A percentile compares a stretch with the other conserved stretches of the same genome.
Evolutionary conservation across 1,140 invertebrate genomes (phyloP).

Genomic region (Geopemphigus sp.): DNA sequence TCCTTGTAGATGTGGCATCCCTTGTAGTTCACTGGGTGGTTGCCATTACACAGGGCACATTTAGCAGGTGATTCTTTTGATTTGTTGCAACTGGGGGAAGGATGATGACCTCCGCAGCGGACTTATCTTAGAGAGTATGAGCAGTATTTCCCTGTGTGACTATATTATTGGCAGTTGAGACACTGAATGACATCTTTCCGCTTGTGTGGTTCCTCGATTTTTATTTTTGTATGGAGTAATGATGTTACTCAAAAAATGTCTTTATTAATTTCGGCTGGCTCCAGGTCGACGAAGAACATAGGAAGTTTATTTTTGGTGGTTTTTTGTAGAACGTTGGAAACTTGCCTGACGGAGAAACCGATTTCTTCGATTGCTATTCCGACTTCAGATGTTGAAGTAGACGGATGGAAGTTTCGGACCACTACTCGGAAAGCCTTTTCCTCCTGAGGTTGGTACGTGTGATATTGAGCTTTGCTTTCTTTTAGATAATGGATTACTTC

Average conservation of each 20-base stretch:
- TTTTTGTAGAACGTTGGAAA: background rate
- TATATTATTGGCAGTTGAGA: no score
- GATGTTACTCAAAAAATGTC: background rate
- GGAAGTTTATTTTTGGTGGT: background rate
- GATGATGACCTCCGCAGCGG: slow-evolving; percentile 55
- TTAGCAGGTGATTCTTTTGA: slow-evolving; percentile 52
- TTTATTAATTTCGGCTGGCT: background rate
- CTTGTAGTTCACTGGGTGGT: slow-evolving; percentile 56
- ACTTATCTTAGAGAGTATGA: slow-evolving; percentile 52
- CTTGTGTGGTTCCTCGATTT: no score
- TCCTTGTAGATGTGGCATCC: slow-evolving; percentile 52
- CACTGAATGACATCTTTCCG: no score
- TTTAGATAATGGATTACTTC: no score
- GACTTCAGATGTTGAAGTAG: background rate
- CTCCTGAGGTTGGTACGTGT: background rate
- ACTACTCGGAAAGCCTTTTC: background rate
- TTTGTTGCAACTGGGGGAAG: slow-evolving; percentile 55
- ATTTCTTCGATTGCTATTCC: background rate
- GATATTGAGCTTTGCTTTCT: background rate
- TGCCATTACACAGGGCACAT: slow-evolving; percentile 54
- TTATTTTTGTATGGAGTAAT: no score
- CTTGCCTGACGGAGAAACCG: background rate
- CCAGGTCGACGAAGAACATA: slow-evolving; percentile 52
- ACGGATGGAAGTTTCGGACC: background rate
- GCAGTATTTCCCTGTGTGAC: slow-evolving; percentile 53